A percentile compares a stretch with the other conserved stretches of the same genome.
Evolutionary conservation across 2,113 vertebrate species (phyloP).

Genomic region (Aepyceros melampus): DNA sequence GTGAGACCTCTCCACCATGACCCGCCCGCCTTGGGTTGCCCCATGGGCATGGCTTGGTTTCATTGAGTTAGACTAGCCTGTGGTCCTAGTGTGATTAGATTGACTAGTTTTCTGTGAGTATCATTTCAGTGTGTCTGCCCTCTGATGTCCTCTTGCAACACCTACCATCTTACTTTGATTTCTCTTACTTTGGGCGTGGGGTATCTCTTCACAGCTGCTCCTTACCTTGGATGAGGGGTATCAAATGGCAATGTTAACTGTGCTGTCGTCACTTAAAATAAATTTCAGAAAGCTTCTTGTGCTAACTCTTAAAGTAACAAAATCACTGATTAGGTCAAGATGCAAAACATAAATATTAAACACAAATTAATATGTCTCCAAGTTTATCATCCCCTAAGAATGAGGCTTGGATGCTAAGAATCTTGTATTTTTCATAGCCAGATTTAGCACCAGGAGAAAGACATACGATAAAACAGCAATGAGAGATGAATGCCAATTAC

Average conservation of each 20-base stretch:
- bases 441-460: slow-evolving; percentile 36
- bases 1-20: too few relatives aligned
- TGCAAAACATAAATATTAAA: neutral
- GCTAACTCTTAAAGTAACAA: neutral
- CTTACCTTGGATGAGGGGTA: too few relatives aligned
- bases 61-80: too few relatives aligned
- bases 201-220: too few relatives aligned
- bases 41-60: too few relatives aligned
- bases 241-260: neutral
- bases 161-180: too few relatives aligned
- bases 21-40: too few relatives aligned
- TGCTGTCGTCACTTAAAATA: neutral
- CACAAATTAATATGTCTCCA: neutral
- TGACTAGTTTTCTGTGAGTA: too few relatives aligned
- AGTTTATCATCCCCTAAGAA: slow-evolving; percentile 5
- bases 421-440: slow-evolving; percentile 30
- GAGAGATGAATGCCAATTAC: slow-evolving; percentile 63
- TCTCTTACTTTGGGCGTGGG: too few relatives aligned
- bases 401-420: slow-evolving; percentile 14
- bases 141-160: too few relatives aligned
- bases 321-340: neutral
- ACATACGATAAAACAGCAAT: neutral
- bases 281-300: neutral
- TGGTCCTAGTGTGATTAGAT: too few relatives aligned
- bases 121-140: too few relatives aligned